phyloP scores from a whole-genome alignment of 1,140 invertebrate genomes.

The Pseudomyrmex sp. region DNA sequence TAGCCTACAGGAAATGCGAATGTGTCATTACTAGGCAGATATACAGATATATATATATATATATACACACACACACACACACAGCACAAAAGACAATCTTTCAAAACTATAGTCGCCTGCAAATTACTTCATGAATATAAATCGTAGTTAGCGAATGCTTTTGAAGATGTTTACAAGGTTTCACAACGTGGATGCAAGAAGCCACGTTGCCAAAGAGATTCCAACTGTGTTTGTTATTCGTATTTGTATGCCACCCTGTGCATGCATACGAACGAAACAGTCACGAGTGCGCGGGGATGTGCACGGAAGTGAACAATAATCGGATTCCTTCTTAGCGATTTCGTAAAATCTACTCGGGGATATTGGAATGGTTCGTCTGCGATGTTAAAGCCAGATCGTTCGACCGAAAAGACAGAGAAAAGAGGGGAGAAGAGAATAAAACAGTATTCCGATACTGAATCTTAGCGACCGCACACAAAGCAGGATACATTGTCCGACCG shows the following conservation, averaged over 20 bases:
- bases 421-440: neutral
- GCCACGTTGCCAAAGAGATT: neutral
- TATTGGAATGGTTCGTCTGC: conserved; percentile 50
- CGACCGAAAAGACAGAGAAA: neutral
- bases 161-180: conserved; percentile 33
- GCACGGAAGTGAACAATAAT: conserved; percentile 42
- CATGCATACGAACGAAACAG: neutral
- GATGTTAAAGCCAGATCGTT: conserved; percentile 26
- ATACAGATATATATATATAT: neutral
- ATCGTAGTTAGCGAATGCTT: conserved; percentile 36
- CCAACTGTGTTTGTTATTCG: neutral
- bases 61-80: too few relatives aligned
- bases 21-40: conserved; percentile 19
- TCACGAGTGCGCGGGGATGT: neutral
- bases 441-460: neutral
- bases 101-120: conserved; percentile 16
- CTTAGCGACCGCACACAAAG: neutral
- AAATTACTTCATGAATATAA: conserved; percentile 50
- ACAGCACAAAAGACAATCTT: neutral
- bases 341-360: conserved; percentile 49
- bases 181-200: neutral
- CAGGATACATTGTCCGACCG: neutral
- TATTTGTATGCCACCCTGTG: conserved; percentile 24
- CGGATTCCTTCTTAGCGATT: conserved; percentile 52
- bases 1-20: neutral